Evolutionary conservation across 1,140 invertebrate genomes (phyloP).

Genomic region (Eupeodes corollae): DNA sequence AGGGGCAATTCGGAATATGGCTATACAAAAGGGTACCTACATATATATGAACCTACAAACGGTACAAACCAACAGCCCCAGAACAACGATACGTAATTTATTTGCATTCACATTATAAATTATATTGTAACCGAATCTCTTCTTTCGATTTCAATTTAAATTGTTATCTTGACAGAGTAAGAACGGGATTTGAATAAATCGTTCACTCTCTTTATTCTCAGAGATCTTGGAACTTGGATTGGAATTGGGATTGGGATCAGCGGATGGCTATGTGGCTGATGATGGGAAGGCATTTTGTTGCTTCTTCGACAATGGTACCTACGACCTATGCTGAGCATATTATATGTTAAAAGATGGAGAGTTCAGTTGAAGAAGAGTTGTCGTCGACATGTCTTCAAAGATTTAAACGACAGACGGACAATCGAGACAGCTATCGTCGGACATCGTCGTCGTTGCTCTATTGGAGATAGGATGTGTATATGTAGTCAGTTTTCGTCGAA

Average conservation of each 20-base stretch:
- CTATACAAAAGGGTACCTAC: no score
- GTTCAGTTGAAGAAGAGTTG: constrained; percentile 1
- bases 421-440: not conserved
- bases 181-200: constrained; percentile 3
- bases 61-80: not conserved
- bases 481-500: not conserved
- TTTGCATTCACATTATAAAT: constrained; percentile 5
- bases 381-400: constrained; percentile 3
- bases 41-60: no score
- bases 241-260: no score
- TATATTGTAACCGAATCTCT: constrained; percentile 5
- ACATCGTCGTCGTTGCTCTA: not conserved
- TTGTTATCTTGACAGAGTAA: constrained; percentile 6
- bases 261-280: no score
- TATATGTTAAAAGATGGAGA: not conserved
- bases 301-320: not conserved
- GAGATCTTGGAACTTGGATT: no score
- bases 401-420: not conserved
- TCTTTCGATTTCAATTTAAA: constrained; percentile 5
- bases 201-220: not conserved
- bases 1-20: no score
- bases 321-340: not conserved
- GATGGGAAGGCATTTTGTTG: not conserved
- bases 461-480: not conserved
- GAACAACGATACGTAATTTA: constrained; percentile 1